Base-by-base conservation (phyloP, 1,140 invertebrate species). In the Idris sp. region DNA sequence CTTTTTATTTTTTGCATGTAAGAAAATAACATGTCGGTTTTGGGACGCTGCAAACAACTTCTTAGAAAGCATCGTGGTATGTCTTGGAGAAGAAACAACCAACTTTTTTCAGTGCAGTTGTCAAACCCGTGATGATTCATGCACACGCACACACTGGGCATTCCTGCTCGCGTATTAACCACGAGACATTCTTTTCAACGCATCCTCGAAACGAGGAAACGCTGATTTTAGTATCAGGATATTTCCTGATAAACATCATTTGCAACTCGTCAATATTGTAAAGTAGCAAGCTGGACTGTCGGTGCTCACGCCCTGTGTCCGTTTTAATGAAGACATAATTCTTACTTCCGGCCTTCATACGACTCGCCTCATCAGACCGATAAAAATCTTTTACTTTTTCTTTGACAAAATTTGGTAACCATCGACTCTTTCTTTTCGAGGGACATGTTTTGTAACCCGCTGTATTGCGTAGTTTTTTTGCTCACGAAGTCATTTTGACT, bases 371-470 rank as follows among this genome's bases (percentile, higher is more conserved):
- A 10, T 46, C 40, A 0, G 26, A 43, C 9, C 19, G 16, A 36
- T 46, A 59, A 26, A 59, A 59, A 15, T 44, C 28, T n/a, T 59
- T 13, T 0, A 59, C 40, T 36, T 44, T 44, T 8, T 46, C 8
- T 14, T 36, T 14, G 4, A 44, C 41, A n/a, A 1, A 8, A 13
- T 1, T 44, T 6, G 30, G 9, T 35, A 44, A 26, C 16, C 7
- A 14, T n/a, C 30, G 15, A 10, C 54, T 41, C 26, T 35, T 59
- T n/a, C 15, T 35, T 11, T 33, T 40, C 1, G n/a, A n/a, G 14
- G 54, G 54, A 6, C 30, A 13, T 8, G 36, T 9, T 28, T 28
- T 40, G 25, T 40, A 26, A 0, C 36, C 49, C 25, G 9, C 26
- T 15, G 28, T 36, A 14, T 31, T 36, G 28, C 41, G 40, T 15